Percentiles rank a stretch among this genome's conserved stretches.
Evolutionary conservation across 2,113 vertebrate genomes (phyloP).

Genomic region (Meles meles): DNA sequence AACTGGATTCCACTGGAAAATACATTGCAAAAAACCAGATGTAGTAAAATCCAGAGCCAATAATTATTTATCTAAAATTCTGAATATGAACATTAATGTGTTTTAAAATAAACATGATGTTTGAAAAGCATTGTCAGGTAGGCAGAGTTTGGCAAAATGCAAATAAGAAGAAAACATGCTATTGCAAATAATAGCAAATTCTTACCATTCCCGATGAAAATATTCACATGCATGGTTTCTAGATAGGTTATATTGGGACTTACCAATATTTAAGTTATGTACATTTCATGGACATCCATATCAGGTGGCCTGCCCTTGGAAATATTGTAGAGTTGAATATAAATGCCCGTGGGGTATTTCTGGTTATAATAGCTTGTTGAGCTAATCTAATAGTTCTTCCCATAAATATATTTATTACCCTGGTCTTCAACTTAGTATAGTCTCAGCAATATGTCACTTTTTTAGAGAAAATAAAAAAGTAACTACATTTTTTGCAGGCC

Average conservation of each 20-base stretch:
- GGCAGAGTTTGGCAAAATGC: not conserved
- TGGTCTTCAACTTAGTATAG: constrained; percentile 43
- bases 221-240: not conserved
- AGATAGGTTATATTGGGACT: not conserved
- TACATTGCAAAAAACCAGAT: not conserved
- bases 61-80: not conserved
- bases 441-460: constrained; percentile 65
- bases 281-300: not conserved
- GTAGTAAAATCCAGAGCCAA: not conserved
- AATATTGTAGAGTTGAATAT: not conserved
- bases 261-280: not conserved
- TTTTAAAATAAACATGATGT: not conserved
- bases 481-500: constrained; percentile 69
- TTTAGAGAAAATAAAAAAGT: constrained; percentile 67
- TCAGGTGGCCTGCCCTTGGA: constrained; percentile 49
- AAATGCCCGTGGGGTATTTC: constrained; percentile 20
- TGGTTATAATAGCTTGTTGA: constrained; percentile 63
- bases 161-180: not conserved
- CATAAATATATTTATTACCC: constrained; percentile 77
- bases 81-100: not conserved
- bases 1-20: not conserved
- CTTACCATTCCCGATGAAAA: not conserved
- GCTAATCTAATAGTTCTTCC: constrained; percentile 62
- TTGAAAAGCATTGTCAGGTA: not conserved
- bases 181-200: not conserved